Evolutionary conservation across 2,888 invertebrate genomes (phyloP).

Genomic region (Limnephilus auricula): DNA sequence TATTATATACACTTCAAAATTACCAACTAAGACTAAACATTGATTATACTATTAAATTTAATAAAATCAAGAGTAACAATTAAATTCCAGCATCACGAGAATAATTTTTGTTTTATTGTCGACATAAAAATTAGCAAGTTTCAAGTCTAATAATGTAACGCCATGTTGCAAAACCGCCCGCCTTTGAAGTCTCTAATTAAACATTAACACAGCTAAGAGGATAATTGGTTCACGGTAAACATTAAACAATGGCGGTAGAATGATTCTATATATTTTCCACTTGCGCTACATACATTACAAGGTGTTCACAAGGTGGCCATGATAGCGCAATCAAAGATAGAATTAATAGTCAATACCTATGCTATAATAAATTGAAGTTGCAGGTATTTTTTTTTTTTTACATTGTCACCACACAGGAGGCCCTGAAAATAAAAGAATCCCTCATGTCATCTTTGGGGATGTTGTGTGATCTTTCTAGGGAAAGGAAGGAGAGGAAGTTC

Average conservation of each 20-base stretch:
- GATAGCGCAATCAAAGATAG: neutral
- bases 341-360: neutral
- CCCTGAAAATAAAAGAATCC: too few relatives aligned
- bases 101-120: neutral
- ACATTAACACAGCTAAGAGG: conserved; percentile 23
- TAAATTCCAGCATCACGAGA: neutral
- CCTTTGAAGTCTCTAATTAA: conserved; percentile 31
- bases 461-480: too few relatives aligned
- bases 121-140: neutral
- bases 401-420: too few relatives aligned
- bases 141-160: neutral
- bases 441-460: too few relatives aligned
- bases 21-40: too few relatives aligned
- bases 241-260: conserved; percentile 16
- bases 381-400: neutral
- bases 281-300: neutral
- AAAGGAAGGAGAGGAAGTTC: too few relatives aligned
- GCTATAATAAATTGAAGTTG: neutral
- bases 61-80: neutral
- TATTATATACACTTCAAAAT: too few relatives aligned
- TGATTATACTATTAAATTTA: neutral
- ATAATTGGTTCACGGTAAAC: conserved; percentile 33
- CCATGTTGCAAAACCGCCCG: neutral
- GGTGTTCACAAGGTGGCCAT: neutral
- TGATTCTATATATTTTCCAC: conserved; percentile 10